These are phyloP conservation scores for Smittia sp. DNA, from an alignment of 2,888 invertebrate genomes.

Conservation along the genomic window DNA sequence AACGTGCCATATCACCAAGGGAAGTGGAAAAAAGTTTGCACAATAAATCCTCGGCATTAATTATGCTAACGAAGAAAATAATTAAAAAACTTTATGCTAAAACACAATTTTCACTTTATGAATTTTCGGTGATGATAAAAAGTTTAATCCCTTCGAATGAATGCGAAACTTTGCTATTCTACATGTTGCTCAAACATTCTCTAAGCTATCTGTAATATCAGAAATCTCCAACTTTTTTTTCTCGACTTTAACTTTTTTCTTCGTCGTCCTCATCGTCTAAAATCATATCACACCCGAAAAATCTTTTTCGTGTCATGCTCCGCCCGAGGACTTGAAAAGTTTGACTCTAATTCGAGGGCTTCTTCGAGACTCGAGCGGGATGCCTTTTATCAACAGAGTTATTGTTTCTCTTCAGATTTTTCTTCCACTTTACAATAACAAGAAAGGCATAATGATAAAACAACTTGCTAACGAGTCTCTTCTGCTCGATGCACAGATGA, in stretches of 20 bases:
- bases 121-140: constrained; percentile 10
- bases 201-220: neutral
- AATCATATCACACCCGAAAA: neutral
- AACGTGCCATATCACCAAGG: neutral
- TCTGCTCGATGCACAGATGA: neutral
- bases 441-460: constrained; percentile 6
- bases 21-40: neutral
- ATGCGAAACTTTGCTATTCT: neutral
- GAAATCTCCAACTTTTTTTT: too few relatives aligned
- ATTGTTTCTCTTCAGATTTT: constrained; percentile 17
- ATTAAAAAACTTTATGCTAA: constrained; percentile 8
- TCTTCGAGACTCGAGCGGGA: neutral
- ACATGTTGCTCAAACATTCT: neutral
- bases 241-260: too few relatives aligned
- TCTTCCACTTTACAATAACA: neutral
- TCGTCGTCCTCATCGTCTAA: too few relatives aligned
- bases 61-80: neutral
- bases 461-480: constrained; percentile 1
- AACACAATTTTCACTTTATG: constrained; percentile 8
- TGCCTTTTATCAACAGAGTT: constrained; percentile 12
- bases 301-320: neutral
- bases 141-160: constrained; percentile 3
- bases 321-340: constrained; percentile 9
- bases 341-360: neutral
- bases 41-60: neutral